A percentile compares a stretch with the other conserved stretches of the same genome.
These are phyloP conservation scores for Gerris buenoi DNA, from an alignment of 1,140 invertebrate genomes.

Conservation along the genomic window DNA sequence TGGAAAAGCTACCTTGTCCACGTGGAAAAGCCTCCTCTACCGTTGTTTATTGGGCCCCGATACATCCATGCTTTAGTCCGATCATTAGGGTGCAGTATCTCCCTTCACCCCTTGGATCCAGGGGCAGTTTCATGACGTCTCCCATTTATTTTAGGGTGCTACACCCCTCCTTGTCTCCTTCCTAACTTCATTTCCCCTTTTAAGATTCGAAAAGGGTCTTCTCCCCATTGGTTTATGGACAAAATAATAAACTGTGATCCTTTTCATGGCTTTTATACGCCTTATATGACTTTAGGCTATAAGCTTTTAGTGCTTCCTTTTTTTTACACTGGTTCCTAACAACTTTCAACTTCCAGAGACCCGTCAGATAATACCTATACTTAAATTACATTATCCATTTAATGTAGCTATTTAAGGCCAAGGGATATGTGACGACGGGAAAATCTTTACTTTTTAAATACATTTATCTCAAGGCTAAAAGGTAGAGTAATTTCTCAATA, in stretches of 20 bases:
- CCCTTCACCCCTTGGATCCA: neutral
- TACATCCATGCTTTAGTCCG: neutral
- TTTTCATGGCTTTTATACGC: neutral
- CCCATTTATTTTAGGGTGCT: neutral
- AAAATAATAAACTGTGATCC: neutral
- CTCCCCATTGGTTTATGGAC: neutral
- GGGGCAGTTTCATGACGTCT: neutral
- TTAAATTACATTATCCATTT: too few relatives aligned
- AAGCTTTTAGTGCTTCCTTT: neutral
- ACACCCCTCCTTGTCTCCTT: neutral
- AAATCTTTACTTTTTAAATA: too few relatives aligned
- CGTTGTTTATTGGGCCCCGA: neutral
- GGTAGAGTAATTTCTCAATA: too few relatives aligned
- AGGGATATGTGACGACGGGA: too few relatives aligned
- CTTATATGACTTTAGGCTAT: neutral
- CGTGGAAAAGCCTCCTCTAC: neutral
- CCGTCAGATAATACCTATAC: too few relatives aligned
- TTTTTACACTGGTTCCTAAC: neutral
- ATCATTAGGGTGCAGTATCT: neutral
- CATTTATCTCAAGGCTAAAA: too few relatives aligned
- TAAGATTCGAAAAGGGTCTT: neutral
- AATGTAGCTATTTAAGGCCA: too few relatives aligned
- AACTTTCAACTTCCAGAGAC: neutral
- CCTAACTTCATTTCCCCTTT: neutral
- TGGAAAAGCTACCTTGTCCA: neutral